Evolutionary conservation across 2,797 vertebrate genomes (phyloP).

Genomic region (Mycteria americana): DNA sequence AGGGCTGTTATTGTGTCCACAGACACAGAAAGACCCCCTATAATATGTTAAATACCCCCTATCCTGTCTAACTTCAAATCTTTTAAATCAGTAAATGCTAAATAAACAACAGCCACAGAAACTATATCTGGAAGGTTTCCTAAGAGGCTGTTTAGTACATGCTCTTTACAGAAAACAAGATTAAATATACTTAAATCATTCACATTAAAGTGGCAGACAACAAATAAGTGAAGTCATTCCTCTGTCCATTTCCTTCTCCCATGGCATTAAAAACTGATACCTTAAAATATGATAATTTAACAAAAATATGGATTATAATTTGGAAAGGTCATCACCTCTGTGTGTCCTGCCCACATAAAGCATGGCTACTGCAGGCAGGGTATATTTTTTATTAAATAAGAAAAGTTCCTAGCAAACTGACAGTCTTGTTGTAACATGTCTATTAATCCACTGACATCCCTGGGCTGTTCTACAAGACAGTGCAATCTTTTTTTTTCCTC

Average conservation of each 20-base stretch:
- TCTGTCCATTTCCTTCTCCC: background rate
- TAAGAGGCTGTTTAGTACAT: background rate
- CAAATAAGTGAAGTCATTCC: background rate
- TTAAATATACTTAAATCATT: background rate
- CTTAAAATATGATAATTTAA: background rate
- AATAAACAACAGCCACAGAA: background rate
- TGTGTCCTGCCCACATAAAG: background rate
- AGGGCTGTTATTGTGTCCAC: background rate
- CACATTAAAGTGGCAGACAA: background rate
- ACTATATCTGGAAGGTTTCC: background rate
- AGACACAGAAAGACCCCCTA: background rate
- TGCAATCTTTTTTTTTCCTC: background rate
- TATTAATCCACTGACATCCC: background rate
- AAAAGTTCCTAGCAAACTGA: background rate
- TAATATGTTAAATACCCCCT: background rate
- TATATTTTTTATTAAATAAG: background rate
- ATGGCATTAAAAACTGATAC: background rate
- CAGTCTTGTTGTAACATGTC: fast-evolving
- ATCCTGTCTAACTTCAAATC: background rate
- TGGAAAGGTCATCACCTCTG: background rate
- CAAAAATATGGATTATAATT: background rate
- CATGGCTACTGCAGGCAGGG: background rate
- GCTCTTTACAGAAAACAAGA: background rate
- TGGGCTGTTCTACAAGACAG: background rate
- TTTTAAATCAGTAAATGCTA: background rate